Conservation (phyloP, 2,797 vertebrate genomes). For the Bovichtus variegatus region DNA sequence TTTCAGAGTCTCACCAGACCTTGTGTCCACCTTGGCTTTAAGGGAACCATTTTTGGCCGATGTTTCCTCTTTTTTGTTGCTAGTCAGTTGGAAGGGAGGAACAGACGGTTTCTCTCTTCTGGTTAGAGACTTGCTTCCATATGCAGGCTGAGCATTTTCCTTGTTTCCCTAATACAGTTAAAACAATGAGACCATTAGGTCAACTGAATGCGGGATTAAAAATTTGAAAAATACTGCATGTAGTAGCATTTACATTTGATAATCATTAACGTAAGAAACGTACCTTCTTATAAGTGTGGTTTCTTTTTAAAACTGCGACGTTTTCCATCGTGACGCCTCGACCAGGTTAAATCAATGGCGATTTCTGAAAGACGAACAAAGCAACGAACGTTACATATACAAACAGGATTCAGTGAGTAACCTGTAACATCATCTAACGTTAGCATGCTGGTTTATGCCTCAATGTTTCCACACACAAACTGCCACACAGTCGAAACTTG, state of each 20-base stretch:
- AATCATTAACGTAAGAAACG: background rate
- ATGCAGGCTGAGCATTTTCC: constrained; percentile 81
- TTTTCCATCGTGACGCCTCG: constrained; percentile 66
- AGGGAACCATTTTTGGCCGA: constrained; percentile 19
- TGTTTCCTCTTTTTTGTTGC: constrained; percentile 46
- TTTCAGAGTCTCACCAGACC: constrained; percentile 29
- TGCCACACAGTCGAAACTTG: background rate
- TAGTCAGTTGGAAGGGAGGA: constrained; percentile 63
- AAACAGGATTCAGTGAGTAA: background rate
- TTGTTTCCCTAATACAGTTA: constrained; percentile 79
- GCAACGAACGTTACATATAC: background rate
- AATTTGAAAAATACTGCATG: too few relatives aligned
- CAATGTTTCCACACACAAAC: background rate
- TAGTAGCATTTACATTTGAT: background rate
- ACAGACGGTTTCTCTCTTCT: constrained; percentile 52
- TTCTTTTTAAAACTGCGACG: constrained; percentile 37
- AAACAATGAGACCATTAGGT: constrained; percentile 1
- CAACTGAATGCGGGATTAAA: too few relatives aligned
- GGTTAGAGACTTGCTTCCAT: constrained; percentile 50
- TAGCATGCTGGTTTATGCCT: too few relatives aligned
- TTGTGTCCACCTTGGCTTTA: constrained; percentile 29
- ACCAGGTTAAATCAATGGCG: background rate
- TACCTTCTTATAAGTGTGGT: constrained; percentile 60
- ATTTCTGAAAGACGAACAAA: constrained; percentile 12
- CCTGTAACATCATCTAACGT: background rate